phyloP scores from a whole-genome alignment of 2,888 invertebrate species.

The Anthoptus insignis region DNA sequence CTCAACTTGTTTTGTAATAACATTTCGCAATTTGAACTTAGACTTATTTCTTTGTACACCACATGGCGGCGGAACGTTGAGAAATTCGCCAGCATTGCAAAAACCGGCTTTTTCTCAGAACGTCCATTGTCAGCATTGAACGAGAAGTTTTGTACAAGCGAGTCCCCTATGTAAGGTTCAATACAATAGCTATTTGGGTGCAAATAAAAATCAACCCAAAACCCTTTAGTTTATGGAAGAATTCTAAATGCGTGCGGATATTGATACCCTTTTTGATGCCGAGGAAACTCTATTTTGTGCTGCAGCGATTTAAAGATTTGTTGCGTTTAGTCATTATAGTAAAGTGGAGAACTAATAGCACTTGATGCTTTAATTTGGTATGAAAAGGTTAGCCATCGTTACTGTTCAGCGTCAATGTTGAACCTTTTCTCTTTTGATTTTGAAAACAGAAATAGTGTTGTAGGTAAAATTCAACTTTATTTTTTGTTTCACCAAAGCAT shows the following conservation, averaged over 20 bases:
- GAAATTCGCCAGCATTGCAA: slow-evolving; percentile 80
- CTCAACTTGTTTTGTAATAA: slow-evolving; percentile 9
- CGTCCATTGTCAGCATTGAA: slow-evolving; percentile 78
- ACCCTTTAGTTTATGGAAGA: no score
- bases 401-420: slow-evolving; percentile 77
- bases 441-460: slow-evolving; percentile 42
- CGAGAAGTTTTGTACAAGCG: slow-evolving; percentile 79
- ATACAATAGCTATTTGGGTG: slow-evolving; percentile 57
- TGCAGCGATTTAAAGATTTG: slow-evolving; percentile 62
- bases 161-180: slow-evolving; percentile 83
- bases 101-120: slow-evolving; percentile 78
- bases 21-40: slow-evolving; percentile 39
- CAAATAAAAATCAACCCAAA: slow-evolving; percentile 51
- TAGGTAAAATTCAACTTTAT: slow-evolving; percentile 69
- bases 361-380: slow-evolving; percentile 60
- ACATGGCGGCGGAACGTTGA: slow-evolving; percentile 66
- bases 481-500: slow-evolving; percentile 57
- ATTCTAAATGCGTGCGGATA: no score
- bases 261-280: slow-evolving; percentile 75
- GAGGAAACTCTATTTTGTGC: slow-evolving; percentile 64
- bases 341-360: slow-evolving; percentile 61
- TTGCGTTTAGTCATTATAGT: slow-evolving; percentile 49
- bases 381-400: slow-evolving; percentile 66
- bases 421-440: slow-evolving; percentile 53
- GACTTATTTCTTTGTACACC: slow-evolving; percentile 55